Conservation (phyloP, 2,797 vertebrate genomes). For the Sebastes dallii region DNA sequence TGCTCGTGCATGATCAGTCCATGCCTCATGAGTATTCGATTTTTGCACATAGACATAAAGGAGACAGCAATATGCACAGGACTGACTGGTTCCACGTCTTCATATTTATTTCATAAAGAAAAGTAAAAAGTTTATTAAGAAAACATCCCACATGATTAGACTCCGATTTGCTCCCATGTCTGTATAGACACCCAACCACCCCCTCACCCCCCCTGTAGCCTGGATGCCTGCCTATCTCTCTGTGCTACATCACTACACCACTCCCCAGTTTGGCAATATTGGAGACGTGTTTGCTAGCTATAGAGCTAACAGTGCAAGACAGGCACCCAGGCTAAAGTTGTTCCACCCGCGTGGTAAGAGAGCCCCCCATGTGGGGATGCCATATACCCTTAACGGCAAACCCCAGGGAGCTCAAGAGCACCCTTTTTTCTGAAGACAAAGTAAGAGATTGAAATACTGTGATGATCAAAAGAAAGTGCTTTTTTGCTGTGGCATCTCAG, state of each 20-base stretch:
- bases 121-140: conserved; percentile 81
- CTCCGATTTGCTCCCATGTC: conserved; percentile 42
- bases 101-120: conserved; percentile 84
- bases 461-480: conserved; percentile 80
- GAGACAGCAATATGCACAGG: conserved; percentile 39
- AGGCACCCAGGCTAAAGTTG: conserved; percentile 65
- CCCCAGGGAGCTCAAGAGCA: conserved; percentile 64
- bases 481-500: conserved; percentile 75
- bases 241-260: conserved; percentile 63
- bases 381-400: conserved; percentile 59
- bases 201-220: conserved; percentile 32
- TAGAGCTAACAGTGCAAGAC: conserved; percentile 59
- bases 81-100: conserved; percentile 67
- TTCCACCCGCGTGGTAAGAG: conserved; percentile 51
- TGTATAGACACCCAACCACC: background rate
- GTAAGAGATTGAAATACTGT: conserved; percentile 74
- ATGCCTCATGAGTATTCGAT: background rate
- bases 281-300: conserved; percentile 59
- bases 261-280: conserved; percentile 76
- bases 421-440: conserved; percentile 73
- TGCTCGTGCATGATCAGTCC: background rate
- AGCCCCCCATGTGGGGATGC: conserved; percentile 56
- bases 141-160: conserved; percentile 74
- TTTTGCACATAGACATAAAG: background rate
- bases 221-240: conserved; percentile 65